These are phyloP conservation scores for Pseudolycoriella hygida DNA, from an alignment of 2,888 invertebrate species.

Conservation along the genomic window DNA sequence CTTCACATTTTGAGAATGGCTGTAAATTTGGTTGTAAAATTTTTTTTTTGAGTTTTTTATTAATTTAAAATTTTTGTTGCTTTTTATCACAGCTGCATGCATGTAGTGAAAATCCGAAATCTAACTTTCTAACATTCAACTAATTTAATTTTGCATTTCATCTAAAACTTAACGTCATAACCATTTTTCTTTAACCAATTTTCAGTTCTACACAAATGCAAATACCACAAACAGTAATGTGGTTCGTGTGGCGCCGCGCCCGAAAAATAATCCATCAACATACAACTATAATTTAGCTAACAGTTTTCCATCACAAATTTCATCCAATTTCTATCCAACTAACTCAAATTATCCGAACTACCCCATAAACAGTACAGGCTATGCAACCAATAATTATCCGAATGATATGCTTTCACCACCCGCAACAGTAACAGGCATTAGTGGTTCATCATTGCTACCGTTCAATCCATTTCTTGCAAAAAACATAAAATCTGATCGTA, in stretches of 20 bases:
- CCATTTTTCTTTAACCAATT: background rate
- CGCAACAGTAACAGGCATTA: background rate
- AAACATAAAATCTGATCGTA: constrained; percentile 17
- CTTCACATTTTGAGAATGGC: too few relatives aligned
- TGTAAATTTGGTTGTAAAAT: too few relatives aligned
- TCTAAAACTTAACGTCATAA: too few relatives aligned
- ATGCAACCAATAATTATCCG: constrained; percentile 1
- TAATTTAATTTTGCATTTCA: too few relatives aligned
- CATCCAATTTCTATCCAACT: constrained; percentile 5
- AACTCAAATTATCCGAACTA: constrained; percentile 8
- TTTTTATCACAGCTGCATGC: too few relatives aligned
- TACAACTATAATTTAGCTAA: constrained; percentile 6
- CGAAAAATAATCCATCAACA: constrained; percentile 16
- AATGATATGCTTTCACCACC: constrained; percentile 1
- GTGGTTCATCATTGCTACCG: background rate
- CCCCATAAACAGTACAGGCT: constrained; percentile 4
- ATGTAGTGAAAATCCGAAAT: too few relatives aligned
- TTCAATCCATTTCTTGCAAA: constrained; percentile 23
- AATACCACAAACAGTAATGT: constrained; percentile 28
- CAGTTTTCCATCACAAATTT: constrained; percentile 7
- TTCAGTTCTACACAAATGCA: constrained; percentile 31
- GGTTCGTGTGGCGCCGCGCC: constrained; percentile 29
- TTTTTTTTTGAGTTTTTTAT: too few relatives aligned
- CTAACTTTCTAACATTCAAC: too few relatives aligned
- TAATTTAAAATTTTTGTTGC: too few relatives aligned